Base-by-base conservation (phyloP, 2,113 vertebrate genomes). In the Amphilophus citrinellus region DNA sequence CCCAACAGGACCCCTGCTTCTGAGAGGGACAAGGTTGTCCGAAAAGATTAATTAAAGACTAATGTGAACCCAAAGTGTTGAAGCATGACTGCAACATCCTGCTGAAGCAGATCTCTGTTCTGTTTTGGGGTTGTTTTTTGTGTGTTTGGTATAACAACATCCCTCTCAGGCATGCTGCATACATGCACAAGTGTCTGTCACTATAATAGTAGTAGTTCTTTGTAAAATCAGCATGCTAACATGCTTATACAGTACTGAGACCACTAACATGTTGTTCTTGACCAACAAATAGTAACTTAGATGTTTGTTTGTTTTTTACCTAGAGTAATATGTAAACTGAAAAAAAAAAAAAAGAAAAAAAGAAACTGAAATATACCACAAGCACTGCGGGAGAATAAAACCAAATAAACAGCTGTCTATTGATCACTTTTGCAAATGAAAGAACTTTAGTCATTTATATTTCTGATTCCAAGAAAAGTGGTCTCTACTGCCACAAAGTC, bases 401-500 rank as follows among this genome's bases (percentile, higher is more conserved):
- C 27, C 14, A 37, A 27, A 3, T 47, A 24, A 77, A 57, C 6
- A 57, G 15, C 6, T 9, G 6, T 66, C 9, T n/a, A 24, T 81
- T 44, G 6, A 20, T 62, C 30, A 32, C 22, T 44, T 71, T 61
- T 30, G 24, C 13, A 53, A 42, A 76, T 61, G 24, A 61, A 65
- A 76, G 32, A 37, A 37, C 22, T 77, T 4, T 14, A 20, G 4
- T 76, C 17, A 53, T 47, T 13, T n/a, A 71, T 68, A 53, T 53
- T 18, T 30, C 77, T 3, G 77, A 30, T 50, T 85, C 61, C 3
- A 76, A 85, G 84, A 84, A 92, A 57, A 71, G 27, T 27, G 76
- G 44, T 58, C 83, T 87, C 77, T 78, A 79, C 62, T 65, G 80
- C 62, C 47, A 68, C 80, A 68, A 61, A 91, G 85, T 87, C 86